Percentiles rank a stretch among this genome's conserved stretches.
These are phyloP conservation scores for Alloplasta piceator DNA, from an alignment of 2,888 invertebrate genomes.

Conservation along the genomic window DNA sequence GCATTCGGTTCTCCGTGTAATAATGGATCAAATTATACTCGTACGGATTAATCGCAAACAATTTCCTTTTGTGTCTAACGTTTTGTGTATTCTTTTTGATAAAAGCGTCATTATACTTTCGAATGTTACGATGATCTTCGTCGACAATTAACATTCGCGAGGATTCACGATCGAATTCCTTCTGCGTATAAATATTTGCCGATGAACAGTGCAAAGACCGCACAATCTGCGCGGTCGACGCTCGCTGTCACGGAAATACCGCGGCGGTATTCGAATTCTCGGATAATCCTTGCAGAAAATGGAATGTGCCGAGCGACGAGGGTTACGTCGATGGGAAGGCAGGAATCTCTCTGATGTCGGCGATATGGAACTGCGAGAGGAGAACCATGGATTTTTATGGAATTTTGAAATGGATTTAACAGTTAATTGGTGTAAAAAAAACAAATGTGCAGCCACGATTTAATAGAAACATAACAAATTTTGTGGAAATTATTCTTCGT, in stretches of 20 bases:
- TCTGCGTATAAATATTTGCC: not conserved
- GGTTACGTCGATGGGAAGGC: not conserved
- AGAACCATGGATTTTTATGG: not conserved
- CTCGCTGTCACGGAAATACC: slow-evolving; percentile 1
- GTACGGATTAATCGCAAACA: slow-evolving; percentile 61
- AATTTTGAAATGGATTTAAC: slow-evolving; percentile 11
- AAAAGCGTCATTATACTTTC: slow-evolving; percentile 1
- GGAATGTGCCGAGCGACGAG: slow-evolving; percentile 26
- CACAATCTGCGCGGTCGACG: too few species aligned
- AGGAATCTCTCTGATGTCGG: slow-evolving; percentile 31
- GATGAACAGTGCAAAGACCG: not conserved
- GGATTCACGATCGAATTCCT: not conserved
- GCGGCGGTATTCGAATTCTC: not conserved
- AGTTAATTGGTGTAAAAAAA: not conserved
- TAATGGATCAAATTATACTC: slow-evolving; percentile 37
- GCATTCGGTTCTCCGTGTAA: not conserved
- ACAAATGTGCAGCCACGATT: too few species aligned
- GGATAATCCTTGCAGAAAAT: slow-evolving; percentile 24
- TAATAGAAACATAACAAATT: too few species aligned
- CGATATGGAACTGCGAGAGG: slow-evolving; percentile 9
- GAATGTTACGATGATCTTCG: too few species aligned
- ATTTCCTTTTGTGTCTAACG: slow-evolving; percentile 13
- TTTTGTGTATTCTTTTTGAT: slow-evolving; percentile 12
- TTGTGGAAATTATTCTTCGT: too few species aligned
- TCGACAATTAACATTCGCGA: too few species aligned